A percentile compares a stretch with the other conserved stretches of the same genome.
These are phyloP conservation scores for Cricetomys ansorgei DNA, from an alignment of 2,113 vertebrate genomes.

Conservation along the genomic window DNA sequence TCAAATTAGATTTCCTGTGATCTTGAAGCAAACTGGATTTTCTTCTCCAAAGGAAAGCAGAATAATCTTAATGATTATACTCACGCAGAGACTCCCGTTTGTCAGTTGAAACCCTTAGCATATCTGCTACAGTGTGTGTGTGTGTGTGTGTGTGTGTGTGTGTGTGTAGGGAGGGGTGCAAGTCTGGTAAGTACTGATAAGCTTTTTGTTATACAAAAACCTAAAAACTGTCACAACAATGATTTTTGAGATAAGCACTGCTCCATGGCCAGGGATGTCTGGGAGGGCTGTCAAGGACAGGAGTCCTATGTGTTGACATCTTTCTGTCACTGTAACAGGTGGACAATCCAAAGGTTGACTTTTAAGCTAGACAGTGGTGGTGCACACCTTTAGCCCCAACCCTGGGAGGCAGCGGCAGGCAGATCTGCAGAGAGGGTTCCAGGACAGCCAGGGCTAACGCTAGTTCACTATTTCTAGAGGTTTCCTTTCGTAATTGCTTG, in stretches of 20 bases:
- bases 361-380: neutral
- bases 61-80: neutral
- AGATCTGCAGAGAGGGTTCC: neutral
- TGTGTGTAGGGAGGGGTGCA: too few relatives aligned
- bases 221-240: neutral
- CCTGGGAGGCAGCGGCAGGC: neutral
- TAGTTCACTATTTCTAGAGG: neutral
- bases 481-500: neutral
- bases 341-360: neutral
- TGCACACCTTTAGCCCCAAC: neutral
- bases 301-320: neutral
- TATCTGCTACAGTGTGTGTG: neutral
- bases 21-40: neutral
- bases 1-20: neutral
- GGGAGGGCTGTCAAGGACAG: neutral
- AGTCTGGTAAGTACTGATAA: neutral
- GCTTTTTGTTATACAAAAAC: neutral
- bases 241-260: neutral
- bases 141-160: too few relatives aligned
- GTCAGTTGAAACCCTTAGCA: neutral
- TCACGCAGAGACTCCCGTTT: neutral
- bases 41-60: neutral
- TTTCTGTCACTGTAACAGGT: neutral
- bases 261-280: neutral
- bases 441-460: neutral